These are phyloP conservation scores for Polia nebulosa DNA, from an alignment of 2,888 invertebrate genomes.

Conservation along the genomic window DNA sequence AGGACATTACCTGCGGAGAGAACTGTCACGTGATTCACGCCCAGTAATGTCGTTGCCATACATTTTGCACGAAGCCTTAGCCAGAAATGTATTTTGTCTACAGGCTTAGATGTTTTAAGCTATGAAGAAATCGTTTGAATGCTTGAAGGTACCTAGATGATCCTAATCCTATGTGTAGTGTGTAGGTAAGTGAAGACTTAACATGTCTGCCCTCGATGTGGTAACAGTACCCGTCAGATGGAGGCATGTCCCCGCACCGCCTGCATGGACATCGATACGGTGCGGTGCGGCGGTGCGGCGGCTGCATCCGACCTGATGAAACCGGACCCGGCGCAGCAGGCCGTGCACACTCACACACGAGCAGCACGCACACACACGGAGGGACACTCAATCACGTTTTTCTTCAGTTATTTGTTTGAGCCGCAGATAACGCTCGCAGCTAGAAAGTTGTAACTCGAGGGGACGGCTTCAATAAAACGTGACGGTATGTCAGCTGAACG, in stretches of 20 bases:
- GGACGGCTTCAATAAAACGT: conserved; percentile 17
- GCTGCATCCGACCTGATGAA: conserved; percentile 65
- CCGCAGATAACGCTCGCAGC: conserved; percentile 37
- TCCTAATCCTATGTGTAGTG: not conserved
- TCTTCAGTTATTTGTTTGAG: conserved; percentile 65
- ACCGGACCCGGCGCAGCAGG: conserved; percentile 58
- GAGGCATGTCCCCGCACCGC: conserved; percentile 18
- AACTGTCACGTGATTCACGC: too few relatives aligned
- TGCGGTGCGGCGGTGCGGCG: conserved; percentile 48
- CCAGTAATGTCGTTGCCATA: too few relatives aligned
- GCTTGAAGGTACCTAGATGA: not conserved
- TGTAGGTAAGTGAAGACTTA: conserved; percentile 4
- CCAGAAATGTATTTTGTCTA: too few relatives aligned
- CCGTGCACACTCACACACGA: conserved; percentile 45
- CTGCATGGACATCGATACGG: conserved; percentile 56
- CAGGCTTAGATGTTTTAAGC: not conserved
- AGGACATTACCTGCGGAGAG: too few relatives aligned
- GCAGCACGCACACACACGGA: conserved; percentile 46
- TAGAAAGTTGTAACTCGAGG: conserved; percentile 35
- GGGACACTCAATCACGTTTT: conserved; percentile 43
- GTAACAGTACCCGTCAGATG: conserved; percentile 31
- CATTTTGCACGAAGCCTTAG: too few relatives aligned
- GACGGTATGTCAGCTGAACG: conserved; percentile 15
- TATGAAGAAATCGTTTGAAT: not conserved
- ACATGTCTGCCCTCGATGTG: conserved; percentile 21